phyloP scores from a whole-genome alignment of 2,797 vertebrate genomes.

The Cynodonichthys magdalenae region DNA sequence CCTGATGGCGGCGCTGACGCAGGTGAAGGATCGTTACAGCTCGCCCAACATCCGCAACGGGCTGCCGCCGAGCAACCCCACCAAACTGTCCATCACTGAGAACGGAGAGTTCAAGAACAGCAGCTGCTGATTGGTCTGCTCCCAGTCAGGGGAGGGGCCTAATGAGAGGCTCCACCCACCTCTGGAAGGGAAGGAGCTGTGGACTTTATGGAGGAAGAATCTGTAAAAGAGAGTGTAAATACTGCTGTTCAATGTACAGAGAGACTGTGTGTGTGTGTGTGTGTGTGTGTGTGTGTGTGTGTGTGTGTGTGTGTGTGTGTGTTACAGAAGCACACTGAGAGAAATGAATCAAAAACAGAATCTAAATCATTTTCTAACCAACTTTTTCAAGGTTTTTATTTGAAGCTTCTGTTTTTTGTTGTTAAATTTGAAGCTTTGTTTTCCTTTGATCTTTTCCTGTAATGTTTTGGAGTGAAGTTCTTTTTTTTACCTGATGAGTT shows the following conservation, averaged over 20 bases:
- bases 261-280: constrained; percentile 14
- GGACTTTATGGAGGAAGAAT: constrained; percentile 14
- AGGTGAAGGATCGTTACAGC: constrained; percentile 97
- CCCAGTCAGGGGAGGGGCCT: neutral
- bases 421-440: constrained; percentile 7
- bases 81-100: constrained; percentile 98
- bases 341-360: constrained; percentile 46
- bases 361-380: constrained; percentile 64
- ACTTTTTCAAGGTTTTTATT: constrained; percentile 63
- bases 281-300: constrained; percentile 12
- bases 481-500: constrained; percentile 38
- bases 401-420: constrained; percentile 28
- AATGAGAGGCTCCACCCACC: neutral
- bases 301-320: constrained; percentile 2
- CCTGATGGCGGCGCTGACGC: constrained; percentile 93
- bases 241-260: constrained; percentile 46
- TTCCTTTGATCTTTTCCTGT: neutral
- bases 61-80: constrained; percentile 91
- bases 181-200: accelerated
- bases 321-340: constrained; percentile 47
- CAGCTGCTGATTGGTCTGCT: constrained; percentile 84
- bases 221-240: constrained; percentile 59
- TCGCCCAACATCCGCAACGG: constrained; percentile 87
- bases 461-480: constrained; percentile 19
- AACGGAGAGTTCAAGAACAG: constrained; percentile 99